A percentile compares a stretch with the other conserved stretches of the same genome.
phyloP scores from a whole-genome alignment of 2,888 invertebrate genomes.

The Amphipyra tragopoginis region DNA sequence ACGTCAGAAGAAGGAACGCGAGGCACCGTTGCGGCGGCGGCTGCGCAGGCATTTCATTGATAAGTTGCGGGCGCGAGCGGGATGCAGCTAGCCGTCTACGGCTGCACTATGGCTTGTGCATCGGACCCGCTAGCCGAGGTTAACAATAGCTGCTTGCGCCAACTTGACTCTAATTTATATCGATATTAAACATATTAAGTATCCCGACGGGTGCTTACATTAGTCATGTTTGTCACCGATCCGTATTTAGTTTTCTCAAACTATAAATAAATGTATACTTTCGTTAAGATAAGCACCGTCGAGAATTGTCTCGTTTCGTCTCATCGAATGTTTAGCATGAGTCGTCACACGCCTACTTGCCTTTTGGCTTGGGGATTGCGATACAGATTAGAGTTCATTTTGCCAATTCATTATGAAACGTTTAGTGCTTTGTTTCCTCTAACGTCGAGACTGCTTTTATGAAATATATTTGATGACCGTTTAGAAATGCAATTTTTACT shows the following conservation, averaged over 20 bases:
- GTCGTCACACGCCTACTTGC: conserved; percentile 78
- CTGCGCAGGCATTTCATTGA: conserved; percentile 86
- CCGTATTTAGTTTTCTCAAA: conserved; percentile 62
- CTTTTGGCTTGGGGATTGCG: conserved; percentile 70
- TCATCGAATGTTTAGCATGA: conserved; percentile 76
- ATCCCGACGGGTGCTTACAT: conserved; percentile 44
- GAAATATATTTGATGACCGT: conserved; percentile 23
- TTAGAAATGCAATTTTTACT: conserved; percentile 27
- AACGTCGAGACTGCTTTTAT: conserved; percentile 33
- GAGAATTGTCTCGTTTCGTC: conserved; percentile 70
- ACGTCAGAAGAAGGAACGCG: conserved; percentile 84
- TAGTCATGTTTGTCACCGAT: conserved; percentile 56
- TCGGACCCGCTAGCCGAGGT: conserved; percentile 60
- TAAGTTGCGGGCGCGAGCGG: conserved; percentile 83
- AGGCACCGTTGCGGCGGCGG: conserved; percentile 79
- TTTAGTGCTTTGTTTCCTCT: conserved; percentile 51
- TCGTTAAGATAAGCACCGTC: conserved; percentile 63
- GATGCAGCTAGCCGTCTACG: conserved; percentile 76
- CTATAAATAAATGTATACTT: conserved; percentile 57
- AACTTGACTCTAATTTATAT: conserved; percentile 56
- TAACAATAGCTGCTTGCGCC: conserved; percentile 60
- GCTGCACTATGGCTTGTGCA: conserved; percentile 61
- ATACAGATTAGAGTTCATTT: conserved; percentile 67
- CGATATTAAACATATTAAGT: conserved; percentile 51
- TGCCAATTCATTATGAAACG: conserved; percentile 68